Percentiles rank a stretch among this genome's conserved stretches.
phyloP scores from a whole-genome alignment of 1,140 invertebrate genomes.

The Drosophila pallidifrons region DNA sequence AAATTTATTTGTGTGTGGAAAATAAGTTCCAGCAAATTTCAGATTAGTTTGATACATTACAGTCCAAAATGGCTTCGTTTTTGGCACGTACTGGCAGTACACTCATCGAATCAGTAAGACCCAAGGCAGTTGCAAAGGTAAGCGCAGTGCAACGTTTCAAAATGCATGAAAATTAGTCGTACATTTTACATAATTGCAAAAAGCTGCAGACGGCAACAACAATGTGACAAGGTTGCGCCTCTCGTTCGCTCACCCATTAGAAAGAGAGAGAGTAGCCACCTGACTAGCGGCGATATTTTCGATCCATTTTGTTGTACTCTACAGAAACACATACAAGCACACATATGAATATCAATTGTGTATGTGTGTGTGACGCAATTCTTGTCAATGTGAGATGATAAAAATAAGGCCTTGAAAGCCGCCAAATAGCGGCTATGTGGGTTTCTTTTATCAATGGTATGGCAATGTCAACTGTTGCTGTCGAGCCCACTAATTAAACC shows the following conservation, averaged over 20 bases:
- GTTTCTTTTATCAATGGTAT: constrained; percentile 63
- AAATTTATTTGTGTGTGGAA: constrained; percentile 21
- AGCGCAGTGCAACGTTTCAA: constrained; percentile 34
- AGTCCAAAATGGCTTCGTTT: constrained; percentile 75
- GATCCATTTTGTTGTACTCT: constrained; percentile 34
- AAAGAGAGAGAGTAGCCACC: constrained; percentile 53
- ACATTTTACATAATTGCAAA: constrained; percentile 83
- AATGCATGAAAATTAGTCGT: constrained; percentile 22
- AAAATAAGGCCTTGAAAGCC: constrained; percentile 62
- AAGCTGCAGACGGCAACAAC: constrained; percentile 37
- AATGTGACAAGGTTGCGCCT: constrained; percentile 42
- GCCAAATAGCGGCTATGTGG: constrained; percentile 22
- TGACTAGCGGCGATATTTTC: constrained; percentile 55
- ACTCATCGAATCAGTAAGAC: constrained; percentile 67
- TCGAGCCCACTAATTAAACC: constrained; percentile 72
- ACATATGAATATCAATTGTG: constrained; percentile 21
- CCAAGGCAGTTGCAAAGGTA: constrained; percentile 70
- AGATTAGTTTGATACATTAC: constrained; percentile 27
- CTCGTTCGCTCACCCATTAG: not conserved
- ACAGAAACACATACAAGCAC: not conserved
- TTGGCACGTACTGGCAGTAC: constrained; percentile 71
- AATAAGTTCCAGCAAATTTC: constrained; percentile 23
- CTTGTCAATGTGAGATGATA: constrained; percentile 18
- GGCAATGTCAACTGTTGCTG: constrained; percentile 61
- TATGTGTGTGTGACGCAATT: constrained; percentile 40